Percentiles rank a stretch among this genome's conserved stretches.
These are phyloP conservation scores for Heliothis subflexa DNA, from an alignment of 1,140 invertebrate species.

Conservation along the genomic window DNA sequence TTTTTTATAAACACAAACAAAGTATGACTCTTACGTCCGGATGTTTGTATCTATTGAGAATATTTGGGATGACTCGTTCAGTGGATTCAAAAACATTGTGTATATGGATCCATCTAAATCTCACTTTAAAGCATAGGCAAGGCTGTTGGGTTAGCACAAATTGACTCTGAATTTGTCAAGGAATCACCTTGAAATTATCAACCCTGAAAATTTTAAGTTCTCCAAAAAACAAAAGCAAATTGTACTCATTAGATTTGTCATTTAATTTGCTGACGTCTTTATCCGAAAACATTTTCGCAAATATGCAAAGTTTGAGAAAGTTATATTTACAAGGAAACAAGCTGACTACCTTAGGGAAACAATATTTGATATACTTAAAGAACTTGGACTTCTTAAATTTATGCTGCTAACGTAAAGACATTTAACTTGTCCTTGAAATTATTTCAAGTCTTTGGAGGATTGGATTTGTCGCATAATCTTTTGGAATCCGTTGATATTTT, in stretches of 20 bases:
- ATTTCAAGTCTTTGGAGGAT: constrained; percentile 7
- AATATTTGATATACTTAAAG: background rate
- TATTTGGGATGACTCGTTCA: background rate
- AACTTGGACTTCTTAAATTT: constrained; percentile 26
- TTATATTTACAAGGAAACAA: constrained; percentile 37
- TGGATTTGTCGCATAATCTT: constrained; percentile 7
- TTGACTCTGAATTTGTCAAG: constrained; percentile 19
- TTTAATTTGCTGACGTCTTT: constrained; percentile 29
- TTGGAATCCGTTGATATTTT: background rate
- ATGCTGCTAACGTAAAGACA: background rate
- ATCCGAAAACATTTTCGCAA: background rate
- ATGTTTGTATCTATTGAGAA: constrained; percentile 20
- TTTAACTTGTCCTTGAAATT: background rate
- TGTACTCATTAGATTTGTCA: constrained; percentile 27
- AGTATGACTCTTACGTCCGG: background rate
- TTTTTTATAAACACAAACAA: background rate
- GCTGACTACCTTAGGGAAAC: background rate
- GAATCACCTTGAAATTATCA: constrained; percentile 12
- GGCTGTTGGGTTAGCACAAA: background rate
- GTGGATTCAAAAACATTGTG: constrained; percentile 18
- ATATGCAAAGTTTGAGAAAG: constrained; percentile 11
- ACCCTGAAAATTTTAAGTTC: background rate
- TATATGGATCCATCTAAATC: constrained; percentile 24
- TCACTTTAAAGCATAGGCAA: background rate
- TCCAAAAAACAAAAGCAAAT: background rate